Base-by-base conservation (phyloP, 2,113 vertebrate genomes). In the Eptesicus fuscus region DNA sequence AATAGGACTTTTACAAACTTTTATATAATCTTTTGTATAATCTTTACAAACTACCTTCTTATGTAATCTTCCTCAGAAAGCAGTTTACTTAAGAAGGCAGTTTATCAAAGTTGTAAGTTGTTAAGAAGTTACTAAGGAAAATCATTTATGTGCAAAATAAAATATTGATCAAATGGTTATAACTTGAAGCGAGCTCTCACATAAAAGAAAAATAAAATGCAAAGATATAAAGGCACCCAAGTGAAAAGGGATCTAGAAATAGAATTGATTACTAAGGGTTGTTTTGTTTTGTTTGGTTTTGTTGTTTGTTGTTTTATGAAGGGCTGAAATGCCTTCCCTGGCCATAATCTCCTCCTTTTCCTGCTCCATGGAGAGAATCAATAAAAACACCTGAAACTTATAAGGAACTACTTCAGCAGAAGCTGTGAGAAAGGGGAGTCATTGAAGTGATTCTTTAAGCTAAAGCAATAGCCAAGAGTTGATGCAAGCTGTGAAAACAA, bases 111-210 rank as follows among this genome's bases (percentile, higher is more conserved):
- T 80, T 93, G 78, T 83, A 95, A 94, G 74, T 91, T 93, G 83
- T 93, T 90, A 92, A 97, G 95, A 95, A 92, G 95, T 92, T 93
- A 88, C 87, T 93, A 88, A 95, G 85, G 80, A 94, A 97, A 96
- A 88, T 95, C 92, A 97, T 91, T 96, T 97, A 89, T 90, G 92
- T 93, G 90, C 67, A 97, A 95, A 96, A 97, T 93, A 97, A 97
- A 97, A 95, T 97, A 97, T 96, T 92, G 96, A 97, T 97, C 88
- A 93, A 96, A 96, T 61, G 80, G 73, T 94, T 95, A 70, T 93
- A 85, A 90, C 90, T 74, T 90, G 56, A 93, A 95, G 92, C 79
- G 85, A 90, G 77, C 35, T 47, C 85, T 95, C 93, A 88, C 84
- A 95, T 95, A 92, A 97, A 90, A 97, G 78, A 90, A 94, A 96